phyloP scores from a whole-genome alignment of 2,113 vertebrate genomes.

The Cervus canadensis region DNA sequence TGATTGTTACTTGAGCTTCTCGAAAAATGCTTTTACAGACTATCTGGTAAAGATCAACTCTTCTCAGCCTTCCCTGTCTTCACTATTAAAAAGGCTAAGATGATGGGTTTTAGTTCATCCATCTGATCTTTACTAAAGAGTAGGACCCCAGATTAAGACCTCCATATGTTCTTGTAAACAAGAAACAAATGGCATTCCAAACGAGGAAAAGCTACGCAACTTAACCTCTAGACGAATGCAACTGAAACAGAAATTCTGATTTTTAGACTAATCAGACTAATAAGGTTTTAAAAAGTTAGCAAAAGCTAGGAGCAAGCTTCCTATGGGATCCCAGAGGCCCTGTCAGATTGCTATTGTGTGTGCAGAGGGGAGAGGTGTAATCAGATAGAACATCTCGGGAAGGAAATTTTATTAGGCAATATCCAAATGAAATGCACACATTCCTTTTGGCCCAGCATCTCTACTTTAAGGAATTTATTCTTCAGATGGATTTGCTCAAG shows the following conservation, averaged over 20 bases:
- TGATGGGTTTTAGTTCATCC: background rate
- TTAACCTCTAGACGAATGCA: background rate
- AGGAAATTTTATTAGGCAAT: background rate
- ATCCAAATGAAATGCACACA: background rate
- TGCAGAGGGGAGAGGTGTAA: background rate
- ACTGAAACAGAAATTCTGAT: background rate
- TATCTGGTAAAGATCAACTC: background rate
- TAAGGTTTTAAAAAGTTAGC: background rate
- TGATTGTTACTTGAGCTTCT: background rate
- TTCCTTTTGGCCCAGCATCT: background rate
- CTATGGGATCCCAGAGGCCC: background rate
- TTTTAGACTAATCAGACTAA: background rate
- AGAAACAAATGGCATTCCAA: background rate
- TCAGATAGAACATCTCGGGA: background rate
- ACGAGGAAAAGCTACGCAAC: background rate
- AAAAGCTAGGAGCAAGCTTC: background rate
- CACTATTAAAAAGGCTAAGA: background rate
- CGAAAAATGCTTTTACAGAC: constrained; percentile 10
- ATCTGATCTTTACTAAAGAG: background rate
- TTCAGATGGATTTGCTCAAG: background rate
- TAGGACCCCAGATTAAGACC: background rate
- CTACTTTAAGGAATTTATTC: background rate
- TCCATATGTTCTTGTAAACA: background rate
- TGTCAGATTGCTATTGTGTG: background rate
- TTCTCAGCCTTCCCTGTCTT: background rate